phyloP scores from a whole-genome alignment of 2,113 vertebrate species.

The Urocitellus parryii region DNA sequence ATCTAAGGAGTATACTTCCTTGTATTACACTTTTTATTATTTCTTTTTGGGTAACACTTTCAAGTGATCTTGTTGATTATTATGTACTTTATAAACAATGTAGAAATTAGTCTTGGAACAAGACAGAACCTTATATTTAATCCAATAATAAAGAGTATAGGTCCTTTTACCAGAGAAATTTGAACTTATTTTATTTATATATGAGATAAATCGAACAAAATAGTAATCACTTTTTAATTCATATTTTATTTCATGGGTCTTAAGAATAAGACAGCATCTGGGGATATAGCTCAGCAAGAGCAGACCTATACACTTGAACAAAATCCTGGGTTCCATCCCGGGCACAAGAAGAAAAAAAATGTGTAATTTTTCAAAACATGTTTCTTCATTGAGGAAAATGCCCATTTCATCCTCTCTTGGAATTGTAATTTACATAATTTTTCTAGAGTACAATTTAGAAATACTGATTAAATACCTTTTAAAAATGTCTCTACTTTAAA shows the following conservation, averaged over 20 bases:
- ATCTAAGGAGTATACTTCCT: background rate
- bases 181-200: no score
- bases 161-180: no score
- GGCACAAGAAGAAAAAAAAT: constrained; percentile 58
- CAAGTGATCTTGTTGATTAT: background rate
- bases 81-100: background rate
- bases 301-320: background rate
- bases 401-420: background rate
- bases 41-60: background rate
- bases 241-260: background rate
- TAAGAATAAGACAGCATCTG: background rate
- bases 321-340: background rate
- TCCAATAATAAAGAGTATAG: no score
- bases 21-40: background rate
- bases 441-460: background rate
- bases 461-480: background rate
- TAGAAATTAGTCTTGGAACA: background rate
- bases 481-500: background rate
- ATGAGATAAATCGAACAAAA: no score
- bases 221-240: background rate
- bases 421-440: background rate
- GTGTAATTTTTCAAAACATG: no score
- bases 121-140: no score
- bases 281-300: background rate
- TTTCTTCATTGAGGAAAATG: constrained; percentile 13